Base-by-base conservation (phyloP, 2,888 invertebrate genomes). In the Chironomus riparius region DNA sequence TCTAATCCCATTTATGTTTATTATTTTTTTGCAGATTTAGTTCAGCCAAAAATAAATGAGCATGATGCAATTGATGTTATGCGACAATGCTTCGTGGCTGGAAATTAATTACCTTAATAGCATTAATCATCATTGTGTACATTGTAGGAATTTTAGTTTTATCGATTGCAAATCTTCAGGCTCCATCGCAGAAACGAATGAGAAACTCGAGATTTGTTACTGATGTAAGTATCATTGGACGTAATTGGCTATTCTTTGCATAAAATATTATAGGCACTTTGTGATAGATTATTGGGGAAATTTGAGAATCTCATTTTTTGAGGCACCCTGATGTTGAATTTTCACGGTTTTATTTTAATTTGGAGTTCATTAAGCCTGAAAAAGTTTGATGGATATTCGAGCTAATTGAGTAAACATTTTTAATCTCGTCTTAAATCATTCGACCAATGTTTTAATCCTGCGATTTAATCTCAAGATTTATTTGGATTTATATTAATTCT, bases 91-190 rank as follows among this genome's bases (percentile, higher is more conserved):
- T 83, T 80, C 83, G 83, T 81, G 82, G 83, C 80, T 84, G 84
- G 84, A 83, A 84, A 80, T 81, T 84, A 80, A 81, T 83, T 80
- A 83, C 83, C 79, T 82, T 83, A 79, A 82, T 83, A 80, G 82
- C 81, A 79, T 82, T 82, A 79, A 83, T 84, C 78, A 21, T 70
- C 12, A 81, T 83, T 80, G 38, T 38, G 38, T 84, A 84, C 79
- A 82, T 84, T 77, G 82, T 82, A 78, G 84, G 84, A 77, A 83
- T 84, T 38, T 79, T 84, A 72, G 81, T 84, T 79, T 80, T 84
- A 77, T 84, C 84, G 77, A 83, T 84, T 80, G 82, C 83, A 79
- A 84, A 83, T 80, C 81, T 83, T 78, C 83, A 83, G 79, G 82
- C 81, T 72, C 81, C 83, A 77, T 79, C 18, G 21, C 82, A 82